Conservation (phyloP, 2,797 vertebrate genomes). For the Corythornis leucogaster region DNA sequence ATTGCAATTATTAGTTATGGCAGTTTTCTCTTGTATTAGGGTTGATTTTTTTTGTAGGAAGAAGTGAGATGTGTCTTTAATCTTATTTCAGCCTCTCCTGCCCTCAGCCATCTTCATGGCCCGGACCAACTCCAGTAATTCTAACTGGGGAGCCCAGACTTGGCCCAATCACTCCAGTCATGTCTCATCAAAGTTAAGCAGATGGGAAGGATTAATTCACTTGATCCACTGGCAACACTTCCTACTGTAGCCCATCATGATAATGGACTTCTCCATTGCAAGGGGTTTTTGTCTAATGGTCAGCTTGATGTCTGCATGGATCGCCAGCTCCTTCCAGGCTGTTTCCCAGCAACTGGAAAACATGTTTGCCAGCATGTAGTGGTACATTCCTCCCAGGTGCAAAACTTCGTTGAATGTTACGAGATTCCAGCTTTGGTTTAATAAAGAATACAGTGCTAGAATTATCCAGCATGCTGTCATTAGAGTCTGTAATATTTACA, state of each 20-base stretch:
- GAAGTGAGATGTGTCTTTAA: neutral
- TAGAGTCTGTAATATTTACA: neutral
- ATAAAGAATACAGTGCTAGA: neutral
- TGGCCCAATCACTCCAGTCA: neutral
- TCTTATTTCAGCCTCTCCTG: neutral
- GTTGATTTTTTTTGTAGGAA: neutral
- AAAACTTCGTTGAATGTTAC: neutral
- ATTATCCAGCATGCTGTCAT: neutral
- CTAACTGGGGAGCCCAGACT: neutral
- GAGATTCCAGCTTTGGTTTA: neutral
- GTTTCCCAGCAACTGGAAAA: neutral
- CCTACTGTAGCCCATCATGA: neutral
- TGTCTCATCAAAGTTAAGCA: neutral
- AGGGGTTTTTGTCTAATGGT: neutral
- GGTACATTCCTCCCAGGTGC: neutral
- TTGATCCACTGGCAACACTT: neutral
- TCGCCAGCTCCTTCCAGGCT: neutral
- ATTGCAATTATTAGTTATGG: slow-evolving; percentile 52
- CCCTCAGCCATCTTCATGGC: neutral
- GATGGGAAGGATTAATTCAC: neutral
- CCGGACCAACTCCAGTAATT: neutral
- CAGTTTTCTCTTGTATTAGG: neutral
- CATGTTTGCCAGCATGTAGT: neutral
- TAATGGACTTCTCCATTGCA: neutral
- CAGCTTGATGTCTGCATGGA: neutral